Evolutionary conservation across 30 jellyfish, hydroid and myxozoan genomes (phyloP).

Genomic region (Rhopilema esculentum): DNA sequence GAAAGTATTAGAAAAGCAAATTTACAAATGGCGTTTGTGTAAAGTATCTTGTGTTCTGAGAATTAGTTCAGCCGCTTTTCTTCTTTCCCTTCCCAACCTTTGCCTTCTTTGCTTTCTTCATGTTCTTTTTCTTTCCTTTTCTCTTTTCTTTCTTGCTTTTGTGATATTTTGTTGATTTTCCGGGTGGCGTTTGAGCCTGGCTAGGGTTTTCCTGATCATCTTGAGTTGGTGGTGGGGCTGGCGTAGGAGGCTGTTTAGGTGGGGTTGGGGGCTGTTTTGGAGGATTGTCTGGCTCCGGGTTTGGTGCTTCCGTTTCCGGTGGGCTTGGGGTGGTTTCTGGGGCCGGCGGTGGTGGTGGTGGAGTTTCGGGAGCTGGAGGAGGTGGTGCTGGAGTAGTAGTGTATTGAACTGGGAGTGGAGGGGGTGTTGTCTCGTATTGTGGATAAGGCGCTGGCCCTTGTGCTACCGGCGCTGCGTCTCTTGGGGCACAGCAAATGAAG

Average conservation of each 20-base stretch:
- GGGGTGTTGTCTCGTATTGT: constrained; percentile 41
- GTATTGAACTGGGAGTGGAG: constrained; percentile 33
- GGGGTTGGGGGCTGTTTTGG: constrained; percentile 35
- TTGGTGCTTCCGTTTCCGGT: constrained; percentile 66
- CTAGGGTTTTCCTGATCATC: constrained; percentile 17
- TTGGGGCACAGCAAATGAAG: constrained; percentile 71
- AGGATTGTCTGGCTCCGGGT: constrained; percentile 67
- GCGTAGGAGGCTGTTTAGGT: constrained; percentile 31
- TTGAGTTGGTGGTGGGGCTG: constrained; percentile 39
- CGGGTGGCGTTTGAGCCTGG: constrained; percentile 42
- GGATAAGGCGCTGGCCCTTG: constrained; percentile 62
- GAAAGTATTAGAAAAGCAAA: too few species aligned
- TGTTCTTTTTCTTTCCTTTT: constrained; percentile 1
- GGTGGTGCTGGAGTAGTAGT: constrained; percentile 64
- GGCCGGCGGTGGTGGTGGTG: constrained; percentile 64
- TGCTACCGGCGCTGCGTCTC: constrained; percentile 57
- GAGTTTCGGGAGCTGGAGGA: constrained; percentile 21
- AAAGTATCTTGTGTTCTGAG: too few species aligned
- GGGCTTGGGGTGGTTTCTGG: constrained; percentile 41
- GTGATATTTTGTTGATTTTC: constrained; percentile 27
- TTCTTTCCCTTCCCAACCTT: constrained; percentile 55
- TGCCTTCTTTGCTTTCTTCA: constrained; percentile 14
- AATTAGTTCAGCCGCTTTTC: background rate
- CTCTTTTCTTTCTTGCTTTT: constrained; percentile 18
- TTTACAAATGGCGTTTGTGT: too few species aligned